These are phyloP conservation scores for Ectemnius cavifrons DNA, from an alignment of 2,888 invertebrate species.

Conservation along the genomic window DNA sequence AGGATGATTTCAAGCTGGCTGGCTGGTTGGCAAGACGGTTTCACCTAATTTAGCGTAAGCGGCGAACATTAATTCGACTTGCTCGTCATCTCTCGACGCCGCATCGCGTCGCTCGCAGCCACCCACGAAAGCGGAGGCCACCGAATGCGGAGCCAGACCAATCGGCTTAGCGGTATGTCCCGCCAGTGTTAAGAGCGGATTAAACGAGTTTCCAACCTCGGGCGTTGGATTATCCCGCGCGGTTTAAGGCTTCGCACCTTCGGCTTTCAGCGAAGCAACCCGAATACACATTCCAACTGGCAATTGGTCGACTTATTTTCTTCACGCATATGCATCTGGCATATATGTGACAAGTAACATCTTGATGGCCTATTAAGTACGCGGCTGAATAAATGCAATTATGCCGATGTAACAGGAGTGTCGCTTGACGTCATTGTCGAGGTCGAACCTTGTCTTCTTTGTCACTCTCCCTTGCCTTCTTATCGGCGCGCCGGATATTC, in stretches of 20 bases:
- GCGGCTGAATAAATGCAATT: conserved; percentile 67
- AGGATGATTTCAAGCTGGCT: too few relatives aligned
- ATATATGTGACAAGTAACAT: too few relatives aligned
- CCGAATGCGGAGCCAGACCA: not conserved
- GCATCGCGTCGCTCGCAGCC: not conserved
- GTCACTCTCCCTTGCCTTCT: conserved; percentile 32
- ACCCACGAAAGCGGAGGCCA: conserved; percentile 11
- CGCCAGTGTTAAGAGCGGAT: too few relatives aligned
- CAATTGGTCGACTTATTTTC: too few relatives aligned
- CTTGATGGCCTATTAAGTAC: conserved; percentile 24
- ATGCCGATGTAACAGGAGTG: conserved; percentile 67
- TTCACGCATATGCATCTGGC: too few relatives aligned
- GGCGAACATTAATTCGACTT: conserved; percentile 32
- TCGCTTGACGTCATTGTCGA: conserved; percentile 61
- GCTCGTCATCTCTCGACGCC: conserved; percentile 10
- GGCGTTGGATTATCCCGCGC: too few relatives aligned
- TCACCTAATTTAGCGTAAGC: conserved; percentile 37
- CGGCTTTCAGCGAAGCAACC: too few relatives aligned
- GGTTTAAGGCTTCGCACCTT: too few relatives aligned
- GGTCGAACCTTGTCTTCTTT: conserved; percentile 3
- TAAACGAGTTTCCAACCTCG: too few relatives aligned
- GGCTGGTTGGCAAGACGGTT: conserved; percentile 22
- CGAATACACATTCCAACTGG: too few relatives aligned
- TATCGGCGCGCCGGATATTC: conserved; percentile 53
- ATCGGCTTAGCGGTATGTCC: conserved; percentile 15